phyloP scores from a whole-genome alignment of 2,888 invertebrate species.

The Orthosia gracilis region DNA sequence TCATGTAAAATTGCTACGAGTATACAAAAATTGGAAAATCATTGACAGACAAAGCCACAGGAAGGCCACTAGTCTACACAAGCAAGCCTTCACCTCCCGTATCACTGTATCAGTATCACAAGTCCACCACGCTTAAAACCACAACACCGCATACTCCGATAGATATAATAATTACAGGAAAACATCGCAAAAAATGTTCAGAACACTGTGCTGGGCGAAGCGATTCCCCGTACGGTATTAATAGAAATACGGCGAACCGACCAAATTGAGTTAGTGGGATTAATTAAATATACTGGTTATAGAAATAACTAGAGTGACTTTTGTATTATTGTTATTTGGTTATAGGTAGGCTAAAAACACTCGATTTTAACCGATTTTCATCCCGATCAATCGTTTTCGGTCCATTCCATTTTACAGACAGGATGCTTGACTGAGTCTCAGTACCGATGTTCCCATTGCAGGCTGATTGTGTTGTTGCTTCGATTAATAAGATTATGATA shows the following conservation, averaged over 20 bases:
- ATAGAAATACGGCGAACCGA: slow-evolving; percentile 51
- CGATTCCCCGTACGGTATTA: slow-evolving; percentile 48
- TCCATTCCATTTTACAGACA: too few species aligned
- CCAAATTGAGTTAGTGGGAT: slow-evolving; percentile 48
- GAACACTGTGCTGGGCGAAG: slow-evolving; percentile 13
- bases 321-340: slow-evolving; percentile 10
- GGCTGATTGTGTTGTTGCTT: too few species aligned
- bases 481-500: too few species aligned
- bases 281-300: slow-evolving; percentile 43
- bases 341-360: too few species aligned
- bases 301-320: slow-evolving; percentile 10
- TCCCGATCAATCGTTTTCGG: too few species aligned
- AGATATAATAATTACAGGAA: slow-evolving; percentile 43
- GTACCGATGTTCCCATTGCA: too few species aligned
- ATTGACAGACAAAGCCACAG: slow-evolving; percentile 12
- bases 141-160: slow-evolving; percentile 15
- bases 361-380: too few species aligned
- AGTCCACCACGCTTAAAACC: slow-evolving; percentile 29
- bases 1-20: too few species aligned
- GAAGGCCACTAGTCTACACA: slow-evolving; percentile 3
- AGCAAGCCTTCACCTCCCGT: slow-evolving; percentile 40
- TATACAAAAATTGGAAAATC: not conserved
- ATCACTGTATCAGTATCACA: slow-evolving; percentile 38
- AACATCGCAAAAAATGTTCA: slow-evolving; percentile 38
- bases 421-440: too few species aligned